A percentile compares a stretch with the other conserved stretches of the same genome.
Evolutionary conservation across 1,140 invertebrate species (phyloP).

Genomic region (Xylocopa sonorina): DNA sequence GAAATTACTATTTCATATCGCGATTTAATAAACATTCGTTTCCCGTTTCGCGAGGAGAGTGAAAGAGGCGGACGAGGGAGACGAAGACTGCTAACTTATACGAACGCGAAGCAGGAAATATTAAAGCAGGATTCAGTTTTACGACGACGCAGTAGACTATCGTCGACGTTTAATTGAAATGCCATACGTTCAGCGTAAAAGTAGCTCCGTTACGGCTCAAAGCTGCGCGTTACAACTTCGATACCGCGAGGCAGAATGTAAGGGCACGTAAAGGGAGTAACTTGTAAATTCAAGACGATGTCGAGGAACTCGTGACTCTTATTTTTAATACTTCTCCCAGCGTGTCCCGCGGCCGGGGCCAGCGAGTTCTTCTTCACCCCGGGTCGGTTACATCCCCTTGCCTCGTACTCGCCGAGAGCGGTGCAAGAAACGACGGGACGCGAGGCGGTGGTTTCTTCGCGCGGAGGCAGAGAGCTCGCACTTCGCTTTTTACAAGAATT

Average conservation of each 20-base stretch:
- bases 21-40: neutral
- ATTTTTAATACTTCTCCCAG: constrained; percentile 7
- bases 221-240: neutral
- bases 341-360: neutral
- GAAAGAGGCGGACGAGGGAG: no score
- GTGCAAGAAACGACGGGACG: constrained; percentile 6
- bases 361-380: neutral
- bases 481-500: constrained; percentile 36
- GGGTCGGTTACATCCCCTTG: constrained; percentile 8
- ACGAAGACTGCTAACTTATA: neutral
- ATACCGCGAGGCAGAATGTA: neutral
- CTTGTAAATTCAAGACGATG: neutral
- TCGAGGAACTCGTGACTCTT: neutral
- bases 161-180: neutral
- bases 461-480: neutral
- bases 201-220: neutral
- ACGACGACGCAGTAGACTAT: no score
- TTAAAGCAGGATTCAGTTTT: neutral
- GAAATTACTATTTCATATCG: neutral
- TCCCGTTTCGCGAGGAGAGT: no score
- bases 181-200: no score
- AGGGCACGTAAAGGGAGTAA: neutral
- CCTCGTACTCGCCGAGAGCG: neutral
- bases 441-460: constrained; percentile 16
- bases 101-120: neutral